Base-by-base conservation (phyloP, 2,797 vertebrate genomes). In the Tokudaia tokunoshimensis region DNA sequence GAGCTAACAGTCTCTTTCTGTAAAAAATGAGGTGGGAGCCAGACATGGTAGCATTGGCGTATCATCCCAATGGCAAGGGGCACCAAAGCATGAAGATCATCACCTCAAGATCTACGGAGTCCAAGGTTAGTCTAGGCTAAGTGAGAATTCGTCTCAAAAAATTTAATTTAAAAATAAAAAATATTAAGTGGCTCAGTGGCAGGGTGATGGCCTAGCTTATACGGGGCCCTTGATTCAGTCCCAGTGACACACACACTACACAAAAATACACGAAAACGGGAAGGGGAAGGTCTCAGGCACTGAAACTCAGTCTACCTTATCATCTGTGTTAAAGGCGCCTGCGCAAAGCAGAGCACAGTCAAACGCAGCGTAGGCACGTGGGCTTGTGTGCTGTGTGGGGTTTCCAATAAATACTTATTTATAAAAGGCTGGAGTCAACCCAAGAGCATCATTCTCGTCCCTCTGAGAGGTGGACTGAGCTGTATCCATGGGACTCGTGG, bases 381-480 rank as follows among this genome's bases (percentile, higher is more conserved):
- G 52, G 19, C 29, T 15, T 86, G 34, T 70, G 61, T 19, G 24
- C 55, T 57, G 44, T 65, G 59, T 86, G 50, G 3, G 20, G 29
- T n/a, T 91, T 55, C 67, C 67, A 94, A 57, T 44, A 83, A 91
- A 89, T 19, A 34, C 34, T 59, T 75, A 84, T 88, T 84, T 84
- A 92, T 31, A 87, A 5, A 55, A 70, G 67, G 10, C 59, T 81
- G 19, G 50, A 80, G 78, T 94, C 67, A 59, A 20, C 63, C 50
- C 78, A 75, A 84, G 52, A 47, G 4, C 61, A 75, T 47, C 72
- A 14, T 82, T 89, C n/a, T 29, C 2, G 24, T 72, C 2, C 1
- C 7, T 89, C 31, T 44, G 92, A 95, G 96, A 76, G 63, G 67
- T 20, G 67, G 44, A 24, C 41, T 92, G 26, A 96, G 50, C 67